Conservation (phyloP, 1,140 invertebrate genomes). For the Andricus grossulariae region DNA sequence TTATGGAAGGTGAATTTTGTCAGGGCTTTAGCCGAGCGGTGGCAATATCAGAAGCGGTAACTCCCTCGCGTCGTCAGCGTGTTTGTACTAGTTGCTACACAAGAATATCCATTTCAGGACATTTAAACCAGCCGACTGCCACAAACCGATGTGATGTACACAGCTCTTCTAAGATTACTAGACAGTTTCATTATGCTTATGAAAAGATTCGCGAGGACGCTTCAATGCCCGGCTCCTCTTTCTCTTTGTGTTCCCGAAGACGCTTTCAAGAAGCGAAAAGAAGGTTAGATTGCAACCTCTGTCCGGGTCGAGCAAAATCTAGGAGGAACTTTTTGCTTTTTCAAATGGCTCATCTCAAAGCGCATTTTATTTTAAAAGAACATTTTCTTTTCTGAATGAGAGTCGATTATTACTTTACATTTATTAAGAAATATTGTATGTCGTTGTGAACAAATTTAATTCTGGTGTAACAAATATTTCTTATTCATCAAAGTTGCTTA, state of each 20-base stretch:
- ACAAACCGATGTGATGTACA: conserved; percentile 57
- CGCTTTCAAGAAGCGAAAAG: conserved; percentile 21
- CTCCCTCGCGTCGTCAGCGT: conserved; percentile 60
- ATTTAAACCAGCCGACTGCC: conserved; percentile 66
- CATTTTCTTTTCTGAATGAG: not conserved
- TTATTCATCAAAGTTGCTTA: no score
- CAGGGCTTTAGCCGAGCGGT: conserved; percentile 52
- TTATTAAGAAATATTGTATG: no score
- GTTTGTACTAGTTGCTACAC: conserved; percentile 53
- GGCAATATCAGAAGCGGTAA: conserved; percentile 71
- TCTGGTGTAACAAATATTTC: no score
- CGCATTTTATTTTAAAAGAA: not conserved
- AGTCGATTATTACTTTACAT: not conserved
- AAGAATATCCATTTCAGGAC: conserved; percentile 70
- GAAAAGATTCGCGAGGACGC: conserved; percentile 46
- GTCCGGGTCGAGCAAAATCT: not conserved
- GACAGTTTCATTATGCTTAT: conserved; percentile 64
- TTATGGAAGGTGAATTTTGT: conserved; percentile 60
- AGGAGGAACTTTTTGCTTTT: conserved; percentile 8
- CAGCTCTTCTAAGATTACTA: conserved; percentile 69
- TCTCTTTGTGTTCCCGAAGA: not conserved
- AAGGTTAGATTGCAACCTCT: conserved; percentile 17
- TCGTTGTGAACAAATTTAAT: no score
- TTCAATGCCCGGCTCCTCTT: conserved; percentile 31
- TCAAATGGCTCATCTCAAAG: not conserved